Evolutionary conservation across 2,797 vertebrate genomes (phyloP).

Genomic region (Melopsittacus undulatus): DNA sequence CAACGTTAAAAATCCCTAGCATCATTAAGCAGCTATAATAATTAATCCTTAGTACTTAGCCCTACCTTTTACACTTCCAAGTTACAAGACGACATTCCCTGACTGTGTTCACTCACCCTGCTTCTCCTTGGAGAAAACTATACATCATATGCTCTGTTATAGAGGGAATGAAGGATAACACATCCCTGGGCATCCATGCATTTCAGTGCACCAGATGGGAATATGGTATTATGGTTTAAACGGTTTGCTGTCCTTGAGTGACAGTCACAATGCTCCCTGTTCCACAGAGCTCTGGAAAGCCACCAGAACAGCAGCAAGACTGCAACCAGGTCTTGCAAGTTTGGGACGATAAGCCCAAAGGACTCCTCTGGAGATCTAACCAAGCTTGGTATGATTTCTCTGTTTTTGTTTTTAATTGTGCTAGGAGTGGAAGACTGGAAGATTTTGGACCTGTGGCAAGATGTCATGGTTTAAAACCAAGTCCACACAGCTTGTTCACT

Average conservation of each 20-base stretch:
- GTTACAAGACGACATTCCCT: neutral
- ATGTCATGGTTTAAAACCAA: too few species aligned
- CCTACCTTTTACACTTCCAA: constrained; percentile 26
- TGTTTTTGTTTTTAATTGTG: neutral
- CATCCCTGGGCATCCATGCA: neutral
- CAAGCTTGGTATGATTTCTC: neutral
- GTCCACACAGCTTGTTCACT: too few species aligned
- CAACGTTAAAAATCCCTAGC: neutral
- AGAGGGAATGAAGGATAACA: constrained; percentile 25
- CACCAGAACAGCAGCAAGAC: neutral
- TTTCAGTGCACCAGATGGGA: constrained; percentile 45
- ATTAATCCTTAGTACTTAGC: neutral
- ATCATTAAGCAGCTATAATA: neutral
- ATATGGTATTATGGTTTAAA: constrained; percentile 38
- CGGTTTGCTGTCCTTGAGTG: constrained; percentile 51
- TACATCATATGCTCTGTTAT: neutral
- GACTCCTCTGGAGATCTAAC: neutral
- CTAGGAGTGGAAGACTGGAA: neutral
- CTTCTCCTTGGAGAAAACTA: constrained; percentile 26
- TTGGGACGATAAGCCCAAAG: neutral
- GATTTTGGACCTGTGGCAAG: neutral
- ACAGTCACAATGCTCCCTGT: constrained; percentile 19
- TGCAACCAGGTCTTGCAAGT: neutral
- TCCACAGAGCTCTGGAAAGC: neutral
- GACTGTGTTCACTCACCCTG: neutral